Base-by-base conservation (phyloP, 2,888 invertebrate species). In the Barypeithes pellucidus region DNA sequence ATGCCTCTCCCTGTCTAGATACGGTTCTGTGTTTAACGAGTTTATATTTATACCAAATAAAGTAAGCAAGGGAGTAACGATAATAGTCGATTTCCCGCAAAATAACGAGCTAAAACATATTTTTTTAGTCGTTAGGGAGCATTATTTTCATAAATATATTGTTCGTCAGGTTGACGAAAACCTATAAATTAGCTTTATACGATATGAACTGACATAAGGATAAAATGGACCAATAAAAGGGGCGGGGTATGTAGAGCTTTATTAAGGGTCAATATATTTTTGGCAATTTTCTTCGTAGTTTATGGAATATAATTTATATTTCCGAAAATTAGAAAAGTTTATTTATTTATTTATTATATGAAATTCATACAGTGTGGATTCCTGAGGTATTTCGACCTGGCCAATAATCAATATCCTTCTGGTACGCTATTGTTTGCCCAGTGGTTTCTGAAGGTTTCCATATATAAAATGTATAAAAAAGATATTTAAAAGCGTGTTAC, bases 31-130 rank as follows among this genome's bases (percentile, higher is more conserved):
- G 12, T 39, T 39, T 2, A 39, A n/a, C n/a, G n/a, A 12, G 39
- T 16, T 52, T 52, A 29, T 52, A 14, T 24, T 52, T 52, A 29
- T 52, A 29, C 29, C 29, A 57, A 16, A 57, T 57, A 57, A 33
- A 54, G 29, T 20, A 14, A 29, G n/a, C 29, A 47, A 12, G 22
- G 20, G 12, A 47, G 18, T 29, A 29, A 57, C 33, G 14, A 18
- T 57, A 57, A 57, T 57, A 33, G 29, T 11, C 54, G 4, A 14
- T 50, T 57, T 36, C 3, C 11, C 54, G 3, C 18, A 14, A 33
- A 57, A 57, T 57, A 57, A 57, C 33, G 12, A 33, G 16, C 33
- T 16, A 9, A 16, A 16, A 33, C 54, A 33, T 14, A 33, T 57
- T 57, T 57, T 52, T 52, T 33, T 33, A 33, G 33, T 18, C 54